phyloP scores from a whole-genome alignment of 2,113 vertebrate species.

The Tetraodon nigroviridis region DNA sequence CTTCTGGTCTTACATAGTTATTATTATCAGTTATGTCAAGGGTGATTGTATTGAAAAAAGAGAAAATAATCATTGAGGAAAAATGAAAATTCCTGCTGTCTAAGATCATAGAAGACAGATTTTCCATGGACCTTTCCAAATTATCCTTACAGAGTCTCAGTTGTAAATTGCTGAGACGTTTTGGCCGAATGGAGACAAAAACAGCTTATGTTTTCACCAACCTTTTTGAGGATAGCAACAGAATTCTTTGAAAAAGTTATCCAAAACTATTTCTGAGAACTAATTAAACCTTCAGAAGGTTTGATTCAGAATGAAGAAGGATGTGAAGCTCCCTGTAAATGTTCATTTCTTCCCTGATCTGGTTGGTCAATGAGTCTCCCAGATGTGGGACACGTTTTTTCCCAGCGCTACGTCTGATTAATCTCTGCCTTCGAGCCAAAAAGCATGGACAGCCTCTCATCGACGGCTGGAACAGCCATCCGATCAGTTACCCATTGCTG shows the following conservation, averaged over 20 bases:
- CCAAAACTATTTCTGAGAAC: too few species aligned
- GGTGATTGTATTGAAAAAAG: too few species aligned
- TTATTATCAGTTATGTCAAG: too few species aligned
- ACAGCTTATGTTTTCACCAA: too few species aligned
- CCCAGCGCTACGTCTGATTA: not conserved
- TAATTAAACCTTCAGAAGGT: not conserved
- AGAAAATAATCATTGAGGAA: not conserved
- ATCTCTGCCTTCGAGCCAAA: constrained; percentile 16
- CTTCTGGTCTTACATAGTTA: too few species aligned
- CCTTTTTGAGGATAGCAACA: not conserved
- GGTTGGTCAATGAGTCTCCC: constrained; percentile 43
- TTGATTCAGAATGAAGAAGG: constrained; percentile 15
- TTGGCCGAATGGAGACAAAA: too few species aligned
- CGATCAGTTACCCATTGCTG: not conserved
- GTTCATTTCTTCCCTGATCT: constrained; percentile 29
- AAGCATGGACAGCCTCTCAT: constrained; percentile 41
- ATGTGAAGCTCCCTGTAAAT: constrained; percentile 22
- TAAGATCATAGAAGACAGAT: not conserved
- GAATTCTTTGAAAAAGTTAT: not conserved
- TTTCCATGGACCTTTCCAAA: not conserved
- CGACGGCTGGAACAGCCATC: constrained; percentile 22
- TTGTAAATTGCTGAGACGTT: too few species aligned
- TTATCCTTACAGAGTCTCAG: not conserved
- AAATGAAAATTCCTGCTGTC: not conserved
- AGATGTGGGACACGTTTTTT: constrained; percentile 44